Evolutionary conservation across 2,113 vertebrate species (phyloP), one percentile per base, ranked within the genome.

Genomic region (Myotis yumanensis): DNA sequence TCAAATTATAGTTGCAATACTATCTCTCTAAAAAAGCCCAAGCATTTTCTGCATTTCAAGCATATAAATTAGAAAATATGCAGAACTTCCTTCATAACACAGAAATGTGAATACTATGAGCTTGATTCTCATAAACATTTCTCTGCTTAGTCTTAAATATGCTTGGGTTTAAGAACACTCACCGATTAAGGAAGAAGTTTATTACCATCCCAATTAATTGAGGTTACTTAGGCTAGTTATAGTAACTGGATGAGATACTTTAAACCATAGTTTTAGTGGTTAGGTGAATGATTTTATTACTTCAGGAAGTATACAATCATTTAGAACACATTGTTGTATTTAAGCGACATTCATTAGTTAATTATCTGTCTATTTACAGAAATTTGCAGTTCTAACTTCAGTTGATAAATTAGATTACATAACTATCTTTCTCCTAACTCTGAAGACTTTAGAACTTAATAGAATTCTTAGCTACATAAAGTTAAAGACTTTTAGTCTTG

Each of bases 381-480:
- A 82, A 71, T 73, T 48, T 89, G 15, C 5, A 90, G 12, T 22
- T 93, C 7, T 64, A 37, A 86, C 10, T 84, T 25, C 52, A n/a
- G 59, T 28, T 25, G 23, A 25, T 69, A 68, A 71, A 32, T 22
- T 92, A 71, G 62, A 15, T 83, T 90, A 71, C 2, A 90, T 77
- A 77, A 95, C 69, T 48, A 16, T 83, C 32, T 81, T 89, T 69
- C 40, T 59, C 20, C 6, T 80, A 80, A 80, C 23, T 85, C 16
- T 59, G 17, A 89, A 82, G 43, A 92, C 15, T 52, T 94, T 54
- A 90, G 35, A 82, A 54, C 15, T 64, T 48, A 93, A 77, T 86
- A 48, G 52, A 51, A 62, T 72, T 12, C 5, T 89, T 86, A 87
- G 10, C 51, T 72, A 6, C 1, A 54, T 12, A 76, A 62, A 85